A percentile compares a stretch with the other conserved stretches of the same genome.
Conservation (phyloP, 2,797 vertebrate genomes). For the Lepilemur ruficaudatus region DNA sequence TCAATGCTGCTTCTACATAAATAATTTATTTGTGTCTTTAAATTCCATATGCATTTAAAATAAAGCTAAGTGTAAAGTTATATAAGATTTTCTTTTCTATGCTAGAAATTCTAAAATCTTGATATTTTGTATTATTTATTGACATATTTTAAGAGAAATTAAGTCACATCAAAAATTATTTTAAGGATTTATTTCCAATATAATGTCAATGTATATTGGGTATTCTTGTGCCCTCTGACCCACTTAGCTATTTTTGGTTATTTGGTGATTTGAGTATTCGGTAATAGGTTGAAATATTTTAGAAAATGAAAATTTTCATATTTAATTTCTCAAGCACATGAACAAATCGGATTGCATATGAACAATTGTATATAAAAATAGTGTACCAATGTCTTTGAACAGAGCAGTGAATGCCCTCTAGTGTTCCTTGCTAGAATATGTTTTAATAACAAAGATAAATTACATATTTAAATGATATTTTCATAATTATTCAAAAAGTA, state of each 20-base stretch:
- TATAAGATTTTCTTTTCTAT: neutral
- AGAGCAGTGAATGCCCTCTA: constrained; percentile 84
- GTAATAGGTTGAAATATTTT: neutral
- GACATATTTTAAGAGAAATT: constrained; percentile 4
- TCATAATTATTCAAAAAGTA: constrained; percentile 38
- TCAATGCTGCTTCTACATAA: neutral
- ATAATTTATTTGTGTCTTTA: neutral
- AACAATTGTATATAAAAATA: neutral
- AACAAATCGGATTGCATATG: neutral
- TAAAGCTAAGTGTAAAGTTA: neutral
- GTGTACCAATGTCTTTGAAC: constrained; percentile 30
- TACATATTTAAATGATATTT: neutral
- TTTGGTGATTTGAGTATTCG: neutral
- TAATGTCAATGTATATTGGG: neutral
- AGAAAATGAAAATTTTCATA: constrained; percentile 30
- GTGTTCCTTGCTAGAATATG: constrained; percentile 77
- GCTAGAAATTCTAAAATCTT: neutral
- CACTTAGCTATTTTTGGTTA: neutral
- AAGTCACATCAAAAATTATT: neutral
- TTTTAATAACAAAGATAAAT: constrained; percentile 34
- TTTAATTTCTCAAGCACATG: constrained; percentile 39
- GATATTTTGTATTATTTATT: constrained; percentile 2
- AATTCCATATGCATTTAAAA: constrained; percentile 29
- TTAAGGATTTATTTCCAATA: neutral
- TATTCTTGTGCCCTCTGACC: neutral